Evolutionary conservation across 2,888 invertebrate genomes (phyloP), one percentile per base, ranked within the genome.

Genomic region (Pyrrhia umbra): DNA sequence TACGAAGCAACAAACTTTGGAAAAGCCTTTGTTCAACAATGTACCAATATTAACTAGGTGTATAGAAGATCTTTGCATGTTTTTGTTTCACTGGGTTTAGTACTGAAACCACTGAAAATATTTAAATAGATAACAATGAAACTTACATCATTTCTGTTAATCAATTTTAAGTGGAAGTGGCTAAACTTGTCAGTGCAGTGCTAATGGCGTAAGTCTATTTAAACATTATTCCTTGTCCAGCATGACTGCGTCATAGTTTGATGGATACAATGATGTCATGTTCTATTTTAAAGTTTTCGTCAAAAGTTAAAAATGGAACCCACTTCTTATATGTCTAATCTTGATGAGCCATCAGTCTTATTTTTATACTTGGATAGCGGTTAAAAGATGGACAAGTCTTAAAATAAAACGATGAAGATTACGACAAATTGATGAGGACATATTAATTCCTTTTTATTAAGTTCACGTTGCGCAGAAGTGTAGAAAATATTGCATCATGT

Each of bases 381-480:
- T 6, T 52, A 25, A 37, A 10, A 25, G 39, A 50, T 27, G 46
- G 15, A 54, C 45, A 67, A 58, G 20, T 37, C 21, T 67, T 15
- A 18, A 69, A 69, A 73, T 69, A 69, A 47, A 59, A 45, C 8
- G 18, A 50, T 46, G 50, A 54, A 59, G 60, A 73, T 69, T 67
- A 59, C 13, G 34, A 50, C 45, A 39, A 51, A 71, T 68, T 65
- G 57, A 49, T 40, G 50, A 73, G 73, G 72, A 56, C 75, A 52
- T 56, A 43, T 68, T 68, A 59, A 75, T 74, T 72, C n/a, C 0
- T 47, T 56, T 68, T 68, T 49, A 56, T 71, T 67, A 58, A 50
- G 40, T 56, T 49, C 16, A 52, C 40, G 40, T 25, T 46, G 46
- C n/a, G 6, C 25, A 18, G 4, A 30, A 34, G 27, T 37, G 15